These are phyloP conservation scores for Apeltes quadracus DNA, from an alignment of 2,113 vertebrate genomes.

Conservation along the genomic window DNA sequence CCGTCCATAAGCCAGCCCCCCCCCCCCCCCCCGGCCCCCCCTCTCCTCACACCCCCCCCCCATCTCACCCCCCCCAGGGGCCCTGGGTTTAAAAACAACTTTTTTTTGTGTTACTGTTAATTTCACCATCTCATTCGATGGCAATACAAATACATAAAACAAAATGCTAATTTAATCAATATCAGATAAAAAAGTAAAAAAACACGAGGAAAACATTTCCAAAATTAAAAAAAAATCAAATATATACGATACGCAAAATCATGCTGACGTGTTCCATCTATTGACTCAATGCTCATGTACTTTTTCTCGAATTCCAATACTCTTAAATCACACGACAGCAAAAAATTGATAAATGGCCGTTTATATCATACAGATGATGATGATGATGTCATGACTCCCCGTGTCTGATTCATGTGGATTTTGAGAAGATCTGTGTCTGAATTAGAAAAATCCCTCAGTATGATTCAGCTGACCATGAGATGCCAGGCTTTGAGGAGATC, in stretches of 20 bases:
- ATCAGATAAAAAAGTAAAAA: background rate
- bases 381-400: constrained; percentile 14
- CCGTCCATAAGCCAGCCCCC: constrained; percentile 65
- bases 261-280: background rate
- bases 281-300: constrained; percentile 13
- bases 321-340: constrained; percentile 4
- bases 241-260: background rate
- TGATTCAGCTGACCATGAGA: constrained; percentile 21
- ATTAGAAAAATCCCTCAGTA: constrained; percentile 1
- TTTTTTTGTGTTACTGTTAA: constrained; percentile 8
- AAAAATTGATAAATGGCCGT: background rate
- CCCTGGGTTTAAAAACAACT: constrained; percentile 50
- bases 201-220: too few species aligned
- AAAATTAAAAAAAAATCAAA: too few species aligned
- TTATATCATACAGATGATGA: constrained; percentile 21
- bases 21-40: too few species aligned
- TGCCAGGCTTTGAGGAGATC: constrained; percentile 13
- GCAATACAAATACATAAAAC: background rate
- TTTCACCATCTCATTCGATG: constrained; percentile 4
- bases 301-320: background rate
- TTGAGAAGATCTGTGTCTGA: background rate
- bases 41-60: too few species aligned
- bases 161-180: background rate
- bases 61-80: too few species aligned
- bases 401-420: constrained; percentile 29